Evolutionary conservation across 1,140 invertebrate species (phyloP).

Genomic region (Lysiphlebus fabarum): DNA sequence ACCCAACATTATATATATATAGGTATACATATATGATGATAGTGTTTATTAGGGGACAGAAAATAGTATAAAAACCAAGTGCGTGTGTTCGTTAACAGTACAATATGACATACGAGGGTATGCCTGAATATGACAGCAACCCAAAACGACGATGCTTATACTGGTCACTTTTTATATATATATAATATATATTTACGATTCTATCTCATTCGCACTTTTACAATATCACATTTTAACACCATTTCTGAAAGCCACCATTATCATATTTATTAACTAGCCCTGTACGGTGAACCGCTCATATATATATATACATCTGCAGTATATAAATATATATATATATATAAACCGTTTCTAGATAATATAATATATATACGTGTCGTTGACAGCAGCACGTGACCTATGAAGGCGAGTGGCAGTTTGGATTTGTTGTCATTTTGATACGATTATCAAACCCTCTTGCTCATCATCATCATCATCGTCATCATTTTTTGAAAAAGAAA

Average conservation of each 20-base stretch:
- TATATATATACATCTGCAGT: conserved; percentile 45
- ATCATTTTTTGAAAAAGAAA: not conserved
- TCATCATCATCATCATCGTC: too few relatives aligned
- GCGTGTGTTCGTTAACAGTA: conserved; percentile 23
- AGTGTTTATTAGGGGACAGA: not conserved
- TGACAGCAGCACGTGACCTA: conserved; percentile 53
- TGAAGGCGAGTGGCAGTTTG: conserved; percentile 9
- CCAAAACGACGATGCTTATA: conserved; percentile 33
- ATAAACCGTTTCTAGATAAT: conserved; percentile 48
- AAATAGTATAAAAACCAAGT: not conserved
- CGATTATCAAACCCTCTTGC: conserved; percentile 18
- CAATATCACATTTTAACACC: conserved; percentile 19
- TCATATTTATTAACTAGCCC: conserved; percentile 55
- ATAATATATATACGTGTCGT: conserved; percentile 53
- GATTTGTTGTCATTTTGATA: conserved; percentile 27
- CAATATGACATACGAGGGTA: conserved; percentile 51
- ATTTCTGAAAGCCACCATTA: conserved; percentile 41
- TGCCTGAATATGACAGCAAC: conserved; percentile 49
- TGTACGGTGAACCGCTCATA: conserved; percentile 25
- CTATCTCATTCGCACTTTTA: conserved; percentile 22
- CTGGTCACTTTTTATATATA: conserved; percentile 52
- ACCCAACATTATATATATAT: not conserved
- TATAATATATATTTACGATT: conserved; percentile 40
- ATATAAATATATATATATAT: conserved; percentile 37
- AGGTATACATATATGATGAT: too few relatives aligned